Evolutionary conservation across 2,888 invertebrate species (phyloP).

Genomic region (Bibio marci): DNA sequence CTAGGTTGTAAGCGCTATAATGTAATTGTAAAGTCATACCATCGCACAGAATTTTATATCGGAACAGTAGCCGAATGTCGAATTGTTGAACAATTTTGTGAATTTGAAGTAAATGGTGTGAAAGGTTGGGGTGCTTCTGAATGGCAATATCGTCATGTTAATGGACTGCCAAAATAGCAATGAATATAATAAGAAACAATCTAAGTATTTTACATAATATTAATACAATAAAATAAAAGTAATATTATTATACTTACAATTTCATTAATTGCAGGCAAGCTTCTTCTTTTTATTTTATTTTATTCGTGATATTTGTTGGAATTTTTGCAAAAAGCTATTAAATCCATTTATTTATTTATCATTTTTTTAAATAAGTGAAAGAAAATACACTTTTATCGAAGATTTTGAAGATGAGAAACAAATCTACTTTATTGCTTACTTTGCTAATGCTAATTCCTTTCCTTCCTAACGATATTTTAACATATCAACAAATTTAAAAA

Average conservation of each 20-base stretch:
- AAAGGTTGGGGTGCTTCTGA: constrained; percentile 47
- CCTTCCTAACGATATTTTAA: too few relatives aligned
- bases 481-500: too few relatives aligned
- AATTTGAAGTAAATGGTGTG: constrained; percentile 39
- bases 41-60: constrained; percentile 37
- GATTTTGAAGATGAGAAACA: too few relatives aligned
- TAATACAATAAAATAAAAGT: too few relatives aligned
- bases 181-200: too few relatives aligned
- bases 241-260: not conserved
- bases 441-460: too few relatives aligned
- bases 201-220: too few relatives aligned
- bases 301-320: not conserved
- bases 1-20: constrained; percentile 34
- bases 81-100: constrained; percentile 39
- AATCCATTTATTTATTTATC: too few relatives aligned
- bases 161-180: constrained; percentile 1
- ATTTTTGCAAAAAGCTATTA: too few relatives aligned
- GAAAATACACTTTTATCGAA: too few relatives aligned
- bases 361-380: too few relatives aligned
- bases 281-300: not conserved
- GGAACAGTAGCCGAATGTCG: constrained; percentile 41
- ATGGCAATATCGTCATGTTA: constrained; percentile 42
- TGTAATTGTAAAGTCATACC: constrained; percentile 35
- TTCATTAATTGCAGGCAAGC: not conserved
- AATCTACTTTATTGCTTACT: too few relatives aligned